Evolutionary conservation across 2,113 vertebrate species (phyloP), one percentile per base, ranked within the genome.

Genomic region (Varanus komodoensis): DNA sequence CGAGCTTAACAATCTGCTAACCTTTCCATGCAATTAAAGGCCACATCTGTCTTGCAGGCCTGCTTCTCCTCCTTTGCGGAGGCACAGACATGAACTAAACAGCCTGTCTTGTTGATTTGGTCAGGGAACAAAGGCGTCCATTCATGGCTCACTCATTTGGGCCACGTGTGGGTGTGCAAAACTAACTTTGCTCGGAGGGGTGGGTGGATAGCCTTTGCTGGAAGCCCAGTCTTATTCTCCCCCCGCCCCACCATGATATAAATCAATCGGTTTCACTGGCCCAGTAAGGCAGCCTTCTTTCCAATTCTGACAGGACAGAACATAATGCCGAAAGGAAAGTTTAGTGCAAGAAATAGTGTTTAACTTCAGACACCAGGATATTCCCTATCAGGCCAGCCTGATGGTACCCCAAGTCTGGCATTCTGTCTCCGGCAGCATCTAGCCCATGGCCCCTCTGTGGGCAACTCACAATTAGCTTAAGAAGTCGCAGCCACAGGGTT

Each of bases 21-120:
- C 97, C 97, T 97, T 98, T 97, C 97, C 96, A 95, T 92, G 96
- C 97, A 97, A 97, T 97, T 97, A 98, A 97, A 97, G 97, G 94
- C 97, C 97, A 97, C 97, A 98, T 98, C 97, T 98, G 97, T 96
- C 97, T 97, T 95, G 79, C 97, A 98, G 97, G 96, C 97, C 97
- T 94, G 78, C 74, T 86, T 68, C 93, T 96, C 94, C 97, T 96
- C 97, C 97, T 97, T 89, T 61, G 87, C 95, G 91, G 81, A 94
- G 88, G 94, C 94, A 96, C 97, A 97, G 97, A 97, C 97, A 97
- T 97, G 97, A 98, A 97, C 97, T 96, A 97, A 97, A 97, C 97
- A 97, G 97, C 97, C 97, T 97, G 97, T 97, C 96, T 94, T 97
- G 97, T 95, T 91, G 94, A 97, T 96, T 92, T 91, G 29, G 48